Conservation (phyloP, 2,797 vertebrate species). For the Etheostoma perlongum region DNA sequence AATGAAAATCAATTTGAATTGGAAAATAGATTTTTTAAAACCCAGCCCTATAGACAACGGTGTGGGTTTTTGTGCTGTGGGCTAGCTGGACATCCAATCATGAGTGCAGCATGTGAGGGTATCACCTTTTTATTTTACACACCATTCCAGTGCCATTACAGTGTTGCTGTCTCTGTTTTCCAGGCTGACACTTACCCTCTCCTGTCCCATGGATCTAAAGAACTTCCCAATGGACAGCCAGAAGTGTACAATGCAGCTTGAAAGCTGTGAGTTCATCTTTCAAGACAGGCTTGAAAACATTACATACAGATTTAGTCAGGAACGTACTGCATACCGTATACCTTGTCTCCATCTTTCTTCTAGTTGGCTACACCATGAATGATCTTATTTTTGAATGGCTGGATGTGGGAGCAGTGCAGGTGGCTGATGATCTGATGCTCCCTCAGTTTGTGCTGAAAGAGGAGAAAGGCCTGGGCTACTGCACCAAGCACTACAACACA, state of each 20-base stretch:
- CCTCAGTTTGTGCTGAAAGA: constrained; percentile 95
- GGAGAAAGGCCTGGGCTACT: constrained; percentile 94
- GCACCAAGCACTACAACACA: constrained; percentile 97
- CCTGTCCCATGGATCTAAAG: constrained; percentile 97
- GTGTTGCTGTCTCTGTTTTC: constrained; percentile 34
- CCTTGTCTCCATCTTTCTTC: constrained; percentile 20
- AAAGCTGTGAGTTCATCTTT: constrained; percentile 91
- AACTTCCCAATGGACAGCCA: constrained; percentile 99
- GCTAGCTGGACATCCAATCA: constrained; percentile 3
- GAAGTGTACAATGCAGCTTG: constrained; percentile 95
- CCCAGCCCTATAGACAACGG: constrained; percentile 10
- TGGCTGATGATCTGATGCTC: constrained; percentile 92
- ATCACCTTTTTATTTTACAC: constrained; percentile 30
- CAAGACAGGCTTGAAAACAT: neutral
- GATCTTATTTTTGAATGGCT: constrained; percentile 96
- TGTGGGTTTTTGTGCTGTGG: constrained; percentile 7
- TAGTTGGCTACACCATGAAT: constrained; percentile 98
- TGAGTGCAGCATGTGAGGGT: constrained; percentile 3
- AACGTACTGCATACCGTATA: neutral
- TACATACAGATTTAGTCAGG: neutral
- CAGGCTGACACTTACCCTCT: constrained; percentile 93
- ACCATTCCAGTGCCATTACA: neutral
- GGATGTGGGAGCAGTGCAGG: constrained; percentile 93
- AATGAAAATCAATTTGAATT: too few relatives aligned
- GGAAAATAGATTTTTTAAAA: too few relatives aligned